These are phyloP conservation scores for Diploscapter pachys DNA, from an alignment of 1,140 invertebrate species.

Conservation along the genomic window DNA sequence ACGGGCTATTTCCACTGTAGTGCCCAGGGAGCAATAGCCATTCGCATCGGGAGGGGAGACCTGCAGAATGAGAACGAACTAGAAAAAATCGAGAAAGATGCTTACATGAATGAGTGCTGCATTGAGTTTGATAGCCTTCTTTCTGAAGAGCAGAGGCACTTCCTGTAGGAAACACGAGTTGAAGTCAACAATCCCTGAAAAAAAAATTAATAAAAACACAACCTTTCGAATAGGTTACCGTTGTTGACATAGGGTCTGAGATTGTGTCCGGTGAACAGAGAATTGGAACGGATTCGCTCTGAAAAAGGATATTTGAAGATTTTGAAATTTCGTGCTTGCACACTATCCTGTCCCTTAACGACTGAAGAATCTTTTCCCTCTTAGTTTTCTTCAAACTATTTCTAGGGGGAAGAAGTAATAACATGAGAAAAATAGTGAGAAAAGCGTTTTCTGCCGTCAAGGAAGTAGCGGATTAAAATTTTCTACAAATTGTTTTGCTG, in stretches of 20 bases:
- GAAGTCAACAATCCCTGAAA: constrained; percentile 76
- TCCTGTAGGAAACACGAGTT: constrained; percentile 87
- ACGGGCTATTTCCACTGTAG: constrained; percentile 83
- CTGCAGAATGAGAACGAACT: constrained; percentile 73
- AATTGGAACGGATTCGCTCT: constrained; percentile 75
- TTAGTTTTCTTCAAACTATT: too few species aligned
- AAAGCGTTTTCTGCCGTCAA: too few species aligned
- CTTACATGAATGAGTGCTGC: constrained; percentile 80
- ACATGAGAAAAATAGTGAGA: too few species aligned
- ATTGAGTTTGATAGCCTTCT: constrained; percentile 77
- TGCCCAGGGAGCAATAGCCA: constrained; percentile 84
- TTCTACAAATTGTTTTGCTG: too few species aligned
- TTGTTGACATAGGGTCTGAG: constrained; percentile 78
- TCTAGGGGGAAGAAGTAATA: too few species aligned
- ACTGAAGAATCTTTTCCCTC: too few species aligned
- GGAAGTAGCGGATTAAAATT: too few species aligned
- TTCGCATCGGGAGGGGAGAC: constrained; percentile 81
- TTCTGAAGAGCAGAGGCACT: constrained; percentile 81
- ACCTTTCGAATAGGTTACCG: too few species aligned
- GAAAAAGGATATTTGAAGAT: too few species aligned
- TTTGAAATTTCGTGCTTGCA: too few species aligned
- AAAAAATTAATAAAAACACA: too few species aligned
- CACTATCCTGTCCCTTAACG: too few species aligned
- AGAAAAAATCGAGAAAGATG: constrained; percentile 81
- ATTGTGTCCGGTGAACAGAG: constrained; percentile 86